phyloP scores from a whole-genome alignment of 2,888 invertebrate genomes.

The Chelonus formosanus region DNA sequence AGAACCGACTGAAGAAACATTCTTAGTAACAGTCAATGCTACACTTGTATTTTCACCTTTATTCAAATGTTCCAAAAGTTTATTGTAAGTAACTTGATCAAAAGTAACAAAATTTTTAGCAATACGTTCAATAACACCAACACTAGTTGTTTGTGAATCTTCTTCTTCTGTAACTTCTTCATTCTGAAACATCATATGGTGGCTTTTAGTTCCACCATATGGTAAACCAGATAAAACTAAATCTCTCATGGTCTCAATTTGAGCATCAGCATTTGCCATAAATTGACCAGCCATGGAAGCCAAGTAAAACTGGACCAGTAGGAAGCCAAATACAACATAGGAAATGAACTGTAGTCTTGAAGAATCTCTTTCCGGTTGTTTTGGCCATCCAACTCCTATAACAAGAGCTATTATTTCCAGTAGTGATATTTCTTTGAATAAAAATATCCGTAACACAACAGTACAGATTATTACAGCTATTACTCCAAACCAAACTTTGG shows the following conservation, averaged over 20 bases:
- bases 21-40: conserved; percentile 50
- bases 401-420: conserved; percentile 50
- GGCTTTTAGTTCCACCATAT: conserved; percentile 23
- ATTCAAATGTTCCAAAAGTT: conserved; percentile 42
- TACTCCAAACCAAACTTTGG: conserved; percentile 51
- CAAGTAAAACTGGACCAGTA: conserved; percentile 55
- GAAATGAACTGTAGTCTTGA: conserved; percentile 52
- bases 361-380: conserved; percentile 47
- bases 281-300: conserved; percentile 56
- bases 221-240: conserved; percentile 42
- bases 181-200: conserved; percentile 8
- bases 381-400: conserved; percentile 45
- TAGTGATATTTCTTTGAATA: conserved; percentile 46
- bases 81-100: conserved; percentile 40
- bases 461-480: conserved; percentile 44
- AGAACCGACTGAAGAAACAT: conserved; percentile 44
- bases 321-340: conserved; percentile 54
- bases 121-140: conserved; percentile 44
- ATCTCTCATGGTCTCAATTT: conserved; percentile 48
- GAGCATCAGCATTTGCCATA: conserved; percentile 45
- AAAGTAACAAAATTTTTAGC: conserved; percentile 42
- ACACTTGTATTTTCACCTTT: conserved; percentile 42
- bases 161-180: conserved; percentile 46
- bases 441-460: conserved; percentile 41
- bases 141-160: conserved; percentile 60